Conservation (phyloP, 2,888 invertebrate species). For the Creontiades dilutus region DNA sequence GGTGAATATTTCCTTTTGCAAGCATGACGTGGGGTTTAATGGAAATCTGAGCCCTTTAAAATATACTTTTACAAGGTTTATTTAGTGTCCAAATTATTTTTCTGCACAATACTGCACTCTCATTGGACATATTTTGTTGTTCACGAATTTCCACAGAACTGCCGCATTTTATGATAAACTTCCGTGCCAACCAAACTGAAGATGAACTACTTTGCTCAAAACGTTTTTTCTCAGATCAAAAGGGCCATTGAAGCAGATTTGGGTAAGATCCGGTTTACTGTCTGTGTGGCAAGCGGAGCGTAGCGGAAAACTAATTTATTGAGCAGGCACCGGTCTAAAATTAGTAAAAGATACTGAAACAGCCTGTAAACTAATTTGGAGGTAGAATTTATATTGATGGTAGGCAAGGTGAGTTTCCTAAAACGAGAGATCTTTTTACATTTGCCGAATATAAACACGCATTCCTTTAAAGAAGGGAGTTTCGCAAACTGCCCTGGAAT, state of each 20-base stretch:
- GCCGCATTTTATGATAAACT: too few relatives aligned
- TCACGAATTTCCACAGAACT: too few relatives aligned
- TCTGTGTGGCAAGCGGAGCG: background rate
- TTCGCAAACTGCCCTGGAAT: slow-evolving; percentile 10
- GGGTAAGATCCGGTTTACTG: background rate
- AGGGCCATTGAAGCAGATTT: background rate
- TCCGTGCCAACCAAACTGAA: too few relatives aligned
- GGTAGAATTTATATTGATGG: slow-evolving; percentile 53
- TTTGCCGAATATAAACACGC: slow-evolving; percentile 62
- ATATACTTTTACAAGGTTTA: too few relatives aligned
- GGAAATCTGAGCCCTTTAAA: too few relatives aligned
- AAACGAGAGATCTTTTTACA: slow-evolving; percentile 61
- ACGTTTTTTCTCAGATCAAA: background rate
- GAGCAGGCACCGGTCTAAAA: slow-evolving; percentile 40
- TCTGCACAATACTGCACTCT: background rate
- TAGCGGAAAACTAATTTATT: slow-evolving; percentile 48
- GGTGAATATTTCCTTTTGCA: background rate
- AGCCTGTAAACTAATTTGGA: slow-evolving; percentile 23
- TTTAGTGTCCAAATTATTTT: background rate
- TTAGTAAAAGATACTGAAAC: slow-evolving; percentile 52
- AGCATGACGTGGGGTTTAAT: too few relatives aligned
- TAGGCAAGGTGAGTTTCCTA: slow-evolving; percentile 28
- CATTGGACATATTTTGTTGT: background rate
- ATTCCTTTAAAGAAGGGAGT: slow-evolving; percentile 48
- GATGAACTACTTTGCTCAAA: too few relatives aligned